Conservation (phyloP, 2,113 vertebrate genomes). For the Pantherophis guttatus region DNA sequence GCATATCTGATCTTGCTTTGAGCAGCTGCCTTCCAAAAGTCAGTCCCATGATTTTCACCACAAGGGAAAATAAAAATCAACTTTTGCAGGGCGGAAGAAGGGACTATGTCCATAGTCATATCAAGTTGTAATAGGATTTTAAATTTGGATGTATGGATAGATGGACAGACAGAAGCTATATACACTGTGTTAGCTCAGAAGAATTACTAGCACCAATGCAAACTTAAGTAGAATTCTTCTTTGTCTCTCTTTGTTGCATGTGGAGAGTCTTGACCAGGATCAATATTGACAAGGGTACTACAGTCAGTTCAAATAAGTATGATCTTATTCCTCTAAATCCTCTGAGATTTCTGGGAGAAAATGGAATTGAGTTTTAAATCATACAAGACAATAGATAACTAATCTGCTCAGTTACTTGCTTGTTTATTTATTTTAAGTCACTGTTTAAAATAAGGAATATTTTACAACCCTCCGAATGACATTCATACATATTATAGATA, state of each 20-base stretch:
- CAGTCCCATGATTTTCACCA: slow-evolving; percentile 17
- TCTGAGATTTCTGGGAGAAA: background rate
- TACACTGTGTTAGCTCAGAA: background rate
- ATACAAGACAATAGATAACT: background rate
- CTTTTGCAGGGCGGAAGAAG: background rate
- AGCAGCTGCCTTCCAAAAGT: slow-evolving; percentile 8
- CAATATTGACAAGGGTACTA: background rate
- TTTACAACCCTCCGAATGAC: background rate
- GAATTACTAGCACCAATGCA: background rate
- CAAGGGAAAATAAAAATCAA: slow-evolving; percentile 30
- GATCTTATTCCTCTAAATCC: background rate
- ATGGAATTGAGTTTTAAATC: background rate
- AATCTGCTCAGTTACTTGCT: background rate
- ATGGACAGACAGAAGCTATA: background rate
- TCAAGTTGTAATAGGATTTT: background rate
- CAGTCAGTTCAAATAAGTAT: background rate
- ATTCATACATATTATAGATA: background rate
- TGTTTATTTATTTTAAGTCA: background rate
- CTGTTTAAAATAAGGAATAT: background rate
- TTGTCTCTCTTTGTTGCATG: background rate
- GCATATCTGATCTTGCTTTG: slow-evolving; percentile 54
- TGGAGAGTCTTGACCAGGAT: background rate
- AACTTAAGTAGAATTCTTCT: background rate
- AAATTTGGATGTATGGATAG: background rate
- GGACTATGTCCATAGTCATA: background rate